Evolutionary conservation across 1,140 invertebrate genomes (phyloP).

Genomic region (Euwallacea similis): DNA sequence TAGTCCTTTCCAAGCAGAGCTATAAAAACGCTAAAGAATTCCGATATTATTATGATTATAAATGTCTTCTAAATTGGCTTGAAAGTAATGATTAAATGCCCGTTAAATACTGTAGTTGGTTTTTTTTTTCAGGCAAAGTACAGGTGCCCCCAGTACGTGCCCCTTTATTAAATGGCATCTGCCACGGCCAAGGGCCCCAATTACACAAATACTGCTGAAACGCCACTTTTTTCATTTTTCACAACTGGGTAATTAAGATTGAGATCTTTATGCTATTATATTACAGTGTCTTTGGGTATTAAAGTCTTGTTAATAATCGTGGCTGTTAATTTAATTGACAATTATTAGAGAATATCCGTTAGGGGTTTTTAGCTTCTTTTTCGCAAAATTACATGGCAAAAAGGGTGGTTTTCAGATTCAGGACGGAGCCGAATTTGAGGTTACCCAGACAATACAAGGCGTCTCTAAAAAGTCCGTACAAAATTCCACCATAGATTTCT

Average conservation of each 20-base stretch:
- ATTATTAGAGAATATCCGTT: background rate
- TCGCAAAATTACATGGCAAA: too few species aligned
- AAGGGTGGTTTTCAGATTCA: too few species aligned
- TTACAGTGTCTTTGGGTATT: background rate
- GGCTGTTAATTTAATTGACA: too few species aligned
- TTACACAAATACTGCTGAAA: conserved; percentile 4
- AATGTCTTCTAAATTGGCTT: conserved; percentile 8
- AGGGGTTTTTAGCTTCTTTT: background rate
- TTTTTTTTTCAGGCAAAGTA: conserved; percentile 4
- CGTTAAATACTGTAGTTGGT: background rate
- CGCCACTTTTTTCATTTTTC: background rate
- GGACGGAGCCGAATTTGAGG: too few species aligned
- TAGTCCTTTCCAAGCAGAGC: too few species aligned
- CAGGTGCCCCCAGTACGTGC: conserved; percentile 1
- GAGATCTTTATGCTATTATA: conserved; percentile 1
- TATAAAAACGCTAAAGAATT: too few species aligned
- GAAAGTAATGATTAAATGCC: background rate
- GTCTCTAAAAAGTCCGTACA: too few species aligned
- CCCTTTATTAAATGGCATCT: conserved; percentile 11
- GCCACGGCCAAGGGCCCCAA: background rate
- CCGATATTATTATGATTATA: background rate
- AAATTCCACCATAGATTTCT: too few species aligned
- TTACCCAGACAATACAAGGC: too few species aligned
- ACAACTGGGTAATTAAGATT: background rate
- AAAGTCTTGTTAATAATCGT: background rate